Percentiles rank a stretch among this genome's conserved stretches.
phyloP scores from a whole-genome alignment of 2,113 vertebrate species.

The Vulpes ferrilata region DNA sequence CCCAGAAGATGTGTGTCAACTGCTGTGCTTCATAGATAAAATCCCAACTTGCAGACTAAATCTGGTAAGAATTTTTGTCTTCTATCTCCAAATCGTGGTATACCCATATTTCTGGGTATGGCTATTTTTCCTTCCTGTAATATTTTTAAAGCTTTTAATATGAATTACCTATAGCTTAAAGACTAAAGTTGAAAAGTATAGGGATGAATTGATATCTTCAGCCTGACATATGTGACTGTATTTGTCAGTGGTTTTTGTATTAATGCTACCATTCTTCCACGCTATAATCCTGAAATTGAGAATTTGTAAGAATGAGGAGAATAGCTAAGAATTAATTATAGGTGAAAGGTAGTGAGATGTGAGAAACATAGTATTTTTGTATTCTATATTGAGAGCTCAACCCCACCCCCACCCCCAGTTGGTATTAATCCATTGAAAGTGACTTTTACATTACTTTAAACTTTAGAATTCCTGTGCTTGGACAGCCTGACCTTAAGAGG shows the following conservation, averaged over 20 bases:
- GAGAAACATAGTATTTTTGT: neutral
- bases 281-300: neutral
- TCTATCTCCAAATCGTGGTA: neutral
- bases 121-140: neutral
- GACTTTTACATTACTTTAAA: conserved; percentile 15
- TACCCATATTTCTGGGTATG: neutral
- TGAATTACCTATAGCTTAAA: neutral
- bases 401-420: neutral
- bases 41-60: neutral
- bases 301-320: conserved; percentile 29
- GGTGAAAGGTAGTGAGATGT: neutral
- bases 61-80: conserved; percentile 9
- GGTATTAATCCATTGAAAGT: conserved; percentile 29
- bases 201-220: conserved; percentile 32
- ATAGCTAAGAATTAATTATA: neutral
- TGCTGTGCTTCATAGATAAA: neutral
- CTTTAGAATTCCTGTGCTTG: neutral
- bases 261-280: neutral
- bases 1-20: neutral
- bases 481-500: neutral
- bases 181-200: neutral
- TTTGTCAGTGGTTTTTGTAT: neutral
- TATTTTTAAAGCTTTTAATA: conserved; percentile 50
- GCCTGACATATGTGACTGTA: neutral
- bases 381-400: neutral